phyloP scores from a whole-genome alignment of 2,797 vertebrate genomes.

The Chromobotia macracanthus region DNA sequence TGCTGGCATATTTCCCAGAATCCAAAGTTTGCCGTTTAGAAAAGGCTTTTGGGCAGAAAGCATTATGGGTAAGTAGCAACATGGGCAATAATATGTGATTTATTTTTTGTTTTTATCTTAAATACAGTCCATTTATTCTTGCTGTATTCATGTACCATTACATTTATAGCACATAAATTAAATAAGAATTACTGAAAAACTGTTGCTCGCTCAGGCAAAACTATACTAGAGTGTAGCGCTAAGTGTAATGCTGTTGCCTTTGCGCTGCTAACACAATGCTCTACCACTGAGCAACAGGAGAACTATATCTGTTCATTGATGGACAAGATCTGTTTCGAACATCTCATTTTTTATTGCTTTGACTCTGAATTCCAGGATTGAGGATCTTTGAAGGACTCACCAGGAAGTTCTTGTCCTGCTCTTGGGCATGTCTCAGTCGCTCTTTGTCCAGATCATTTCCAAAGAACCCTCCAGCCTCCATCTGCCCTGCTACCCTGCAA shows the following conservation, averaged over 20 bases:
- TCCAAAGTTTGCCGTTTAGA: constrained; percentile 12
- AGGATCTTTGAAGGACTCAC: constrained; percentile 67
- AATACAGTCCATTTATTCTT: background rate
- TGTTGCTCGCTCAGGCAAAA: too few relatives aligned
- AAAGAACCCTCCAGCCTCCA: constrained; percentile 84
- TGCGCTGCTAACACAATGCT: too few relatives aligned
- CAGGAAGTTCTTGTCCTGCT: constrained; percentile 89
- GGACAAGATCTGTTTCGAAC: too few relatives aligned
- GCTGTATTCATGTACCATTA: background rate
- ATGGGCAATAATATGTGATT: background rate
- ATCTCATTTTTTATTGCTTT: too few relatives aligned
- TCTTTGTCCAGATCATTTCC: constrained; percentile 90
- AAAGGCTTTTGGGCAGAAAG: background rate
- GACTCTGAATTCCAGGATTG: too few relatives aligned
- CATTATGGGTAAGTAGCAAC: too few relatives aligned
- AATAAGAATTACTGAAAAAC: background rate
- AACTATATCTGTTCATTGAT: too few relatives aligned
- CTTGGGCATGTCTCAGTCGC: constrained; percentile 87
- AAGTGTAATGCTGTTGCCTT: background rate
- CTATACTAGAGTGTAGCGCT: too few relatives aligned
- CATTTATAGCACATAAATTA: background rate
- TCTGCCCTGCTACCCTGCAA: constrained; percentile 78
- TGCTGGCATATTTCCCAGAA: constrained; percentile 28
- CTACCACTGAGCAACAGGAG: too few relatives aligned
- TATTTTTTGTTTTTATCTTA: background rate